Base-by-base conservation (phyloP, 2,797 vertebrate genomes). In the Cryptoblepharus egeriae region DNA sequence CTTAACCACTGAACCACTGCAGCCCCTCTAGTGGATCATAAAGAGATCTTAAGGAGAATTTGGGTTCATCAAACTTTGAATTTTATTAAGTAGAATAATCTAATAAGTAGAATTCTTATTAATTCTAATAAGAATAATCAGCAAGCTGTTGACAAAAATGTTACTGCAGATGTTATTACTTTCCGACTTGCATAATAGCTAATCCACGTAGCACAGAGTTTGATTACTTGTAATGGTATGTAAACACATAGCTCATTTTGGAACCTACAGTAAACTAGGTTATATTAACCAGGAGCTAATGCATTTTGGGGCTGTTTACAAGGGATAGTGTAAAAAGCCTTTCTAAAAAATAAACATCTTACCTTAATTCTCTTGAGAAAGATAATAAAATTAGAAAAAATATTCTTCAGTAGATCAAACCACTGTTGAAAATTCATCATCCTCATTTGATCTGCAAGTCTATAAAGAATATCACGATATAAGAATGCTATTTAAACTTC, bases 331-430 rank as follows among this genome's bases (percentile, higher is more conserved):
- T 0, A 1, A 2, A 30, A 68, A 84, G 30, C 26, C 67, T 71
- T 76, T 22, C 1, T 28, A 1, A 88, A 85, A 88, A 85, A 82
- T 65, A 1, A 7, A 80, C 22, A 37, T n/a, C 92, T 93, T 94
- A 99, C 98, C 97, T 99, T 98, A 94, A 99, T 97, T 93, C 97
- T 97, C 88, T 96, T 97, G 86, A 99, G 96, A 90, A 98, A 98
- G 89, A 97, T 91, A 12, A 97, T 96, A 93, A 99, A 99, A 92
- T 96, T 97, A 63, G 97, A 96, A 92, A 99, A 99, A 92, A 99
- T 94, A 85, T 90, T 95, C 89, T 96, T 95, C 89, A 99, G 95
- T 78, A 99, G 94, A 90, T 98, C 96, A 80, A 97, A 95, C 96
- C 96, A 97, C 77, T 97, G 96, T 76, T 92, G 96, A 89, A 99